Conservation (phyloP, 2,888 invertebrate species). For the Ophion slaviceki region DNA sequence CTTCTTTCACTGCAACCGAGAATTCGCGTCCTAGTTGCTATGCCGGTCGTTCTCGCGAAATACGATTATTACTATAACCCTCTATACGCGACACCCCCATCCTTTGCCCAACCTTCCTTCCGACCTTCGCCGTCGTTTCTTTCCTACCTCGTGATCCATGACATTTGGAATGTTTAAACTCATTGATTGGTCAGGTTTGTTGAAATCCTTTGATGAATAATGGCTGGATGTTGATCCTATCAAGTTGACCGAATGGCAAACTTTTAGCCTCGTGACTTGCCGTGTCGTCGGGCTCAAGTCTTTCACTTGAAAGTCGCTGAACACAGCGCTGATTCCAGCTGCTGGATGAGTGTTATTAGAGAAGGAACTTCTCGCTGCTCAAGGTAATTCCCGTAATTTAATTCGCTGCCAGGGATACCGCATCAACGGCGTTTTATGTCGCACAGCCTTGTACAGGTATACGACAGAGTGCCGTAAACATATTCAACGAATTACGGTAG, state of each 20-base stretch:
- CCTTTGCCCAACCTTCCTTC: slow-evolving; percentile 28
- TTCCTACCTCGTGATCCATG: slow-evolving; percentile 15
- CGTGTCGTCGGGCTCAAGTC: no score
- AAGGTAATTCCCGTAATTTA: neutral
- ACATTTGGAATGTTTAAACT: slow-evolving; percentile 60
- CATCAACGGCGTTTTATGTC: neutral
- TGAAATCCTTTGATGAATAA: neutral
- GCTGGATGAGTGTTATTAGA: neutral
- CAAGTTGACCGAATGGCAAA: no score
- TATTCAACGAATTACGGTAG: slow-evolving; percentile 25
- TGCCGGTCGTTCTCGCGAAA: slow-evolving; percentile 79
- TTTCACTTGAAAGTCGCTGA: no score
- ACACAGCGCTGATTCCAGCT: no score
- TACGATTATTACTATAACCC: slow-evolving; percentile 80
- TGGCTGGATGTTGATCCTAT: neutral
- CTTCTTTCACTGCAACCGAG: slow-evolving; percentile 60
- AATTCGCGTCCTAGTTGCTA: slow-evolving; percentile 79
- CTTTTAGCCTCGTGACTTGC: no score
- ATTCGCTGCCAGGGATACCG: neutral
- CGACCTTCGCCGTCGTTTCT: slow-evolving; percentile 26
- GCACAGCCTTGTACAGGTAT: slow-evolving; percentile 19
- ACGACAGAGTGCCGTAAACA: slow-evolving; percentile 18
- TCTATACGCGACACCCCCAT: slow-evolving; percentile 54
- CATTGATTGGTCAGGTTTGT: neutral
- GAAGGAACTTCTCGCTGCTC: neutral